Conservation (phyloP, 1,140 invertebrate species). For the Formica exsecta region DNA sequence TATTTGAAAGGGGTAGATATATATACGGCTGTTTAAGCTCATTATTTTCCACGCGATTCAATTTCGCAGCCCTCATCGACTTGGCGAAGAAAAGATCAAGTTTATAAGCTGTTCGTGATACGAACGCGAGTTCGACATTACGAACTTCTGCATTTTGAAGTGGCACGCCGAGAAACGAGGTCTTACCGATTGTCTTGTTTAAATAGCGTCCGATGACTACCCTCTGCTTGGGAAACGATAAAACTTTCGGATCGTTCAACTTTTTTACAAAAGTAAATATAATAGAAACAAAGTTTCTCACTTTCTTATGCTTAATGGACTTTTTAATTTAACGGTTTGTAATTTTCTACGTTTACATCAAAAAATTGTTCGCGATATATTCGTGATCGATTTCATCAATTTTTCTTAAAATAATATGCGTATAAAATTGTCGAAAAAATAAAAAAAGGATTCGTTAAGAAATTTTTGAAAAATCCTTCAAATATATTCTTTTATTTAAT, state of each 20-base stretch:
- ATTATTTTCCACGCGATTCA: conserved; percentile 26
- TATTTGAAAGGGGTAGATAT: neutral
- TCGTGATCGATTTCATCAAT: too few relatives aligned
- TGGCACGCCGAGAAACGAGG: neutral
- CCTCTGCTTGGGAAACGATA: neutral
- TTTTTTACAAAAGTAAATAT: conserved; percentile 29
- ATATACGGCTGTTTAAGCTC: neutral
- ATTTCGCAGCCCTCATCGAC: conserved; percentile 21
- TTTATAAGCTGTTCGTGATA: conserved; percentile 27
- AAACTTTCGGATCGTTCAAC: conserved; percentile 33
- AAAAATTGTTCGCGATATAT: neutral
- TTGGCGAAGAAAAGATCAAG: conserved; percentile 39
- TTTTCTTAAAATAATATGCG: too few relatives aligned
- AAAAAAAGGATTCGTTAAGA: too few relatives aligned
- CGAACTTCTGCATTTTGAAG: conserved; percentile 44
- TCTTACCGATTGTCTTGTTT: conserved; percentile 30
- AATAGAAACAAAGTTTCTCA: neutral
- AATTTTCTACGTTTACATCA: neutral
- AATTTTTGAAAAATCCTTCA: conserved; percentile 2
- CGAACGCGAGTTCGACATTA: neutral
- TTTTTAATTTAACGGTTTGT: neutral
- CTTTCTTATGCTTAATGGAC: neutral
- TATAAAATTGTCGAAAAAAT: too few relatives aligned
- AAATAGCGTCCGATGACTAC: conserved; percentile 23
- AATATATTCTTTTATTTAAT: neutral